Evolutionary conservation across 2,113 vertebrate genomes (phyloP).

Genomic region (Noturus placidus): DNA sequence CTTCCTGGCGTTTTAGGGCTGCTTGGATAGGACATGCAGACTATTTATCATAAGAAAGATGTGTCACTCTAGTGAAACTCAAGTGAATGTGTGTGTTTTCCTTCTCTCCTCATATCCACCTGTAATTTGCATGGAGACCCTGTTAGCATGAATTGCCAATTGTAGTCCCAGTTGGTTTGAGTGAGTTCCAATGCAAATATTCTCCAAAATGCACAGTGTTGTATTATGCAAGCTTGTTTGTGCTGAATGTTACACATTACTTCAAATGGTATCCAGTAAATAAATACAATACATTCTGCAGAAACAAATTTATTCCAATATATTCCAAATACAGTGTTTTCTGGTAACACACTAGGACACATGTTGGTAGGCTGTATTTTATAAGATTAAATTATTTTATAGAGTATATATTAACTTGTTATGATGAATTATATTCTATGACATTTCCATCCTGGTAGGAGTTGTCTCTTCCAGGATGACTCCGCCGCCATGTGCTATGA

Average conservation of each 20-base stretch:
- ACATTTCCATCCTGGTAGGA: not conserved
- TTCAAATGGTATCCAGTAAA: not conserved
- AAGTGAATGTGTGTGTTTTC: conserved; percentile 45
- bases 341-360: too few relatives aligned
- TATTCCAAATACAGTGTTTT: not conserved
- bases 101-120: conserved; percentile 40
- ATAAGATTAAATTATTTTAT: not conserved
- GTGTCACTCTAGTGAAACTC: conserved; percentile 43
- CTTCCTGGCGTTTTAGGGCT: conserved; percentile 60
- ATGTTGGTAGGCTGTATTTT: not conserved
- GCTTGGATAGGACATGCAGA: conserved; percentile 53
- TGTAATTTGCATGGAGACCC: conserved; percentile 55
- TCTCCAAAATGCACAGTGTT: not conserved
- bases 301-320: not conserved
- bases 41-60: conserved; percentile 61
- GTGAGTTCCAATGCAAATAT: conserved; percentile 51
- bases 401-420: not conserved
- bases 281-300: not conserved
- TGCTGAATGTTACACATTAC: not conserved
- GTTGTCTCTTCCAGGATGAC: not conserved
- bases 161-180: conserved; percentile 46
- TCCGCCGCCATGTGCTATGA: not conserved
- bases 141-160: conserved; percentile 61
- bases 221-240: not conserved
- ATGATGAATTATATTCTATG: not conserved